Conservation (phyloP, 2,888 invertebrate genomes). For the Nomada ruficornis region DNA sequence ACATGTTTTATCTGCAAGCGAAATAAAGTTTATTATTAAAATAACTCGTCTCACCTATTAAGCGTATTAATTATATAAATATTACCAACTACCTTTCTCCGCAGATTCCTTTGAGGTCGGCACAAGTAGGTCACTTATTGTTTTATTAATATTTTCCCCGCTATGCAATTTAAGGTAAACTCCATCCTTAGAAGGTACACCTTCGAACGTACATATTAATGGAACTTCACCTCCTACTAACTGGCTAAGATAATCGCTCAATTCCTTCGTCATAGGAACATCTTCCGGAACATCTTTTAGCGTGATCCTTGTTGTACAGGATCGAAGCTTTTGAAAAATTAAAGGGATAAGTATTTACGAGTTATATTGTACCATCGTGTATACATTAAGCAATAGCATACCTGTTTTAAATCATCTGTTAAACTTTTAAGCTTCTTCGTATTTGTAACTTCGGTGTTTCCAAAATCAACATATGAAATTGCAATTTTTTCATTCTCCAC, state of each 20-base stretch:
- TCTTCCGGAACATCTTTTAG: slow-evolving; percentile 74
- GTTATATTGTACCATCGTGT: background rate
- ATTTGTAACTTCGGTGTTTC: slow-evolving; percentile 74
- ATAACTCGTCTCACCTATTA: background rate
- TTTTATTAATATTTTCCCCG: slow-evolving; percentile 75
- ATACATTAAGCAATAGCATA: slow-evolving; percentile 44
- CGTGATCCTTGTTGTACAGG: slow-evolving; percentile 67
- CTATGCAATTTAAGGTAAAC: slow-evolving; percentile 65
- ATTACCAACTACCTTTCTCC: slow-evolving; percentile 60
- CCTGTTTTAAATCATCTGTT: slow-evolving; percentile 74
- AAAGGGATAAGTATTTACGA: slow-evolving; percentile 4
- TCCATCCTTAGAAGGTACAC: slow-evolving; percentile 67
- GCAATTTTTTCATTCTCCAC: slow-evolving; percentile 60
- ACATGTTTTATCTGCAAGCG: slow-evolving; percentile 62
- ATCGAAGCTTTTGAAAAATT: slow-evolving; percentile 55
- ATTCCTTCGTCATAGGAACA: slow-evolving; percentile 75
- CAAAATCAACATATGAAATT: slow-evolving; percentile 80
- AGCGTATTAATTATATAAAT: background rate
- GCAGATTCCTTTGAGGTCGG: slow-evolving; percentile 72
- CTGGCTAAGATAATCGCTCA: slow-evolving; percentile 67
- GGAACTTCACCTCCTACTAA: slow-evolving; percentile 69
- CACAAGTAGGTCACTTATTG: slow-evolving; percentile 69
- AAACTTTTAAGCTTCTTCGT: slow-evolving; percentile 71
- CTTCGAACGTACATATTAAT: slow-evolving; percentile 72
- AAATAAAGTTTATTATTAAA: slow-evolving; percentile 9